These are phyloP conservation scores for Bergia sp. DNA, from an alignment of 92 coral and sea anemone species.

Conservation along the genomic window DNA sequence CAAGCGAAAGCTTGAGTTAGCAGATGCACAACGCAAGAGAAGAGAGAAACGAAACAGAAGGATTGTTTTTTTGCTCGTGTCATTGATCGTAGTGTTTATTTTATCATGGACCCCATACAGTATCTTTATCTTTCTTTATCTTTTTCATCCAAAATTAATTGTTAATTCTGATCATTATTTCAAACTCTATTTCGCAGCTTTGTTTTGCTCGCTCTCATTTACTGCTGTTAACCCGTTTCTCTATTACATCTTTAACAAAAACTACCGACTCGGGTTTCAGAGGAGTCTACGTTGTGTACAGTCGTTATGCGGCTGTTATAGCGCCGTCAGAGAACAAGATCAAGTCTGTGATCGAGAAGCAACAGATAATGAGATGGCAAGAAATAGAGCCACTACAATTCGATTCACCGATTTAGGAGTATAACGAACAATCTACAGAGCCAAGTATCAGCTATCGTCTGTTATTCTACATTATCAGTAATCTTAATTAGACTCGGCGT, in stretches of 20 bases:
- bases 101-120: slow-evolving; percentile 40
- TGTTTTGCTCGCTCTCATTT: slow-evolving; percentile 35
- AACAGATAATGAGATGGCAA: not conserved
- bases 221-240: slow-evolving; percentile 33
- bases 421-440: not conserved
- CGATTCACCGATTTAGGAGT: slow-evolving; percentile 38
- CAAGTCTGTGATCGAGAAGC: not conserved
- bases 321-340: not conserved
- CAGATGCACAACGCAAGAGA: slow-evolving; percentile 28
- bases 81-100: slow-evolving; percentile 1
- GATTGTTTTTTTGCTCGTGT: slow-evolving; percentile 5
- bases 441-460: not conserved
- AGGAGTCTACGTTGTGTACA: not conserved
- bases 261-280: slow-evolving; percentile 19
- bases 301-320: not conserved
- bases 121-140: slow-evolving; percentile 36
- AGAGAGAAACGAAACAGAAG: slow-evolving; percentile 38
- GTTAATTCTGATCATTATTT: not conserved
- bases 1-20: slow-evolving; percentile 10
- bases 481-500: not conserved
- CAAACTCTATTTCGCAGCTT: slow-evolving; percentile 15
- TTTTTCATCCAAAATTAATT: slow-evolving; percentile 9
- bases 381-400: slow-evolving; percentile 25
- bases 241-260: slow-evolving; percentile 40
- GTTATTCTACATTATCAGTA: not conserved